These are phyloP conservation scores for Hycleus cichorii DNA, from an alignment of 1,140 invertebrate species.

Conservation along the genomic window DNA sequence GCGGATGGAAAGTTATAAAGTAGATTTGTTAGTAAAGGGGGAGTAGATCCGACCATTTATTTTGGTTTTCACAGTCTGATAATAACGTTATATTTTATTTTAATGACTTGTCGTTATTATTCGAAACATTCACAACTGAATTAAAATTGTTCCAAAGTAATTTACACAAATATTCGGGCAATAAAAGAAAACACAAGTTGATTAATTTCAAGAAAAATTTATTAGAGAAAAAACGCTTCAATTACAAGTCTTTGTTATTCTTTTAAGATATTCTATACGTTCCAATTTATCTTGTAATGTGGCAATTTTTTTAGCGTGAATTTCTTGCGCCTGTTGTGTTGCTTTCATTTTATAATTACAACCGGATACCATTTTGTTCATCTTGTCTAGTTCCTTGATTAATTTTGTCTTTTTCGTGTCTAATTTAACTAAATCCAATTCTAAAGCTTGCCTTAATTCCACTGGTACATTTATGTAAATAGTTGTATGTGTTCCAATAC, in stretches of 20 bases:
- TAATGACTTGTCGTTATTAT: not conserved
- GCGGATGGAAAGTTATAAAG: not conserved
- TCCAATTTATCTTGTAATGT: constrained; percentile 22
- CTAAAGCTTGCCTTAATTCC: constrained; percentile 19
- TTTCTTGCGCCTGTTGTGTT: constrained; percentile 25
- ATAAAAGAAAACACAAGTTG: not conserved
- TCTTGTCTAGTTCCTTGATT: constrained; percentile 38
- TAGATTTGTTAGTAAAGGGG: not conserved
- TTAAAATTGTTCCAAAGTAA: not conserved
- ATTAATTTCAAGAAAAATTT: not conserved
- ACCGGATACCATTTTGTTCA: constrained; percentile 31
- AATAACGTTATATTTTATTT: constrained; percentile 29
- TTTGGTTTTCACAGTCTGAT: constrained; percentile 30
- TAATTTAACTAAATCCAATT: constrained; percentile 32
- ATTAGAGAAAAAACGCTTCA: constrained; percentile 16
- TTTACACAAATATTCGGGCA: not conserved
- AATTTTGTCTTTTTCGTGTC: constrained; percentile 39
- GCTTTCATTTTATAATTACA: constrained; percentile 35
- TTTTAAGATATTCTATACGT: constrained; percentile 22
- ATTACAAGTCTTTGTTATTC: constrained; percentile 10
- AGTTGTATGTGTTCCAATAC: constrained; percentile 14
- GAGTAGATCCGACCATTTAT: constrained; percentile 8
- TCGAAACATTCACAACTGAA: not conserved
- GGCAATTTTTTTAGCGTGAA: constrained; percentile 23
- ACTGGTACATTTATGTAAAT: constrained; percentile 26